Evolutionary conservation across 2,888 invertebrate species (phyloP), one percentile per base, ranked within the genome.

Genomic region (Sminthurinus aureus): DNA sequence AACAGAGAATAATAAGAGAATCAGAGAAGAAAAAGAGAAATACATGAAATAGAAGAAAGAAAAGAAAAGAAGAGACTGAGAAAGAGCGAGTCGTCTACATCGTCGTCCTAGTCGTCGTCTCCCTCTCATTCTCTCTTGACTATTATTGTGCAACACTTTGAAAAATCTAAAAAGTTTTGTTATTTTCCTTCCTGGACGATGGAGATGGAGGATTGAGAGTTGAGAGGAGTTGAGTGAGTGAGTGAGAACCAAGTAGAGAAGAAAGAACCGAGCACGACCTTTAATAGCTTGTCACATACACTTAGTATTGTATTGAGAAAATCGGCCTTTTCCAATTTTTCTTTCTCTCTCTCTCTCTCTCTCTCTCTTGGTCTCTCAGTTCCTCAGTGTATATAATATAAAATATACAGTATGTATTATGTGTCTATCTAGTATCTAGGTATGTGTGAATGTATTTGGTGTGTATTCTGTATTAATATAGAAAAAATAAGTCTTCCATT

Each of bases 271-370:
- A 73, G 73, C 24, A 73, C 24, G 38, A 24, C 15, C 24, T 73
- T 73, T 73, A 58, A 73, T 73, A 26, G 73, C 73, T 73, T 73
- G 73, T 73, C 73, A 73, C 73, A 73, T 26, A 73, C 38, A 26
- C 73, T 58, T 58, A 58, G 58, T 15, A 58, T 38, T 18, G 58
- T 58, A 26, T 38, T 38, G 38, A 38, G 38, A 38, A 24, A 73
- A 73, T 73, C 73, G 73, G 73, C 38, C 73, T 15, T 73, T 73
- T 73, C 26, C 12, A 73, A 69, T 22, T 20, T 69, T 38, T 38
- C 69, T 24, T 69, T 66, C n/a, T 22, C 69, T 69, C 20, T 69
- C 24, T 73, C 26, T 73, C 38, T 24, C 9, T 15, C n/a, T n/a
- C n/a, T 22, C 69, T 69, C 20, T 69, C 24, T 73, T 18, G 24